These are phyloP conservation scores for Melanogrammus aeglefinus DNA, from an alignment of 2,797 vertebrate genomes.

Conservation along the genomic window DNA sequence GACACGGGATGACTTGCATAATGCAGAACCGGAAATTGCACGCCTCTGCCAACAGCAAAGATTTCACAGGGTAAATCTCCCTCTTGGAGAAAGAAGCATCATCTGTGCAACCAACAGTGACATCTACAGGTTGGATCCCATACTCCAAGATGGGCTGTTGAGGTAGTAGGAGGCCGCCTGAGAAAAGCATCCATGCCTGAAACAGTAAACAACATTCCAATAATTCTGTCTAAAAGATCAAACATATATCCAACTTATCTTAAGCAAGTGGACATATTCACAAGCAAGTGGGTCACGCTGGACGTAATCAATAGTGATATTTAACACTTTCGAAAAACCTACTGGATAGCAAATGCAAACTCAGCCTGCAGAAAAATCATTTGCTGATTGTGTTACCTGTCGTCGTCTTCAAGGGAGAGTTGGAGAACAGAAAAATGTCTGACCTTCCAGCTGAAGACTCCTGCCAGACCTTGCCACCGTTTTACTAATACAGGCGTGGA, in stretches of 20 bases:
- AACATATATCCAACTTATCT: conserved; percentile 9
- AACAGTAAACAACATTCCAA: conserved; percentile 2
- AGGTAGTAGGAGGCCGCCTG: not conserved
- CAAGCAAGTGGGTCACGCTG: conserved; percentile 2
- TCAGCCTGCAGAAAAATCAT: too few relatives aligned
- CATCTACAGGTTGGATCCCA: not conserved
- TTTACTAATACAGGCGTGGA: conserved; percentile 11
- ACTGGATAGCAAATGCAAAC: conserved; percentile 21
- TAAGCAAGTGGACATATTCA: conserved; percentile 11
- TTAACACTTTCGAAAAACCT: not conserved
- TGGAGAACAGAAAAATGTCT: conserved; percentile 15
- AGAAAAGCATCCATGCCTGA: not conserved
- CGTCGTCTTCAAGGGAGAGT: too few relatives aligned
- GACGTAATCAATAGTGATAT: conserved; percentile 21
- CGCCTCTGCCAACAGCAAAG: not conserved
- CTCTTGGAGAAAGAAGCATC: not conserved
- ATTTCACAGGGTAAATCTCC: conserved; percentile 6
- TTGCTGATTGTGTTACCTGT: too few relatives aligned
- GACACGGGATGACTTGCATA: not conserved
- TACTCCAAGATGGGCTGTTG: not conserved
- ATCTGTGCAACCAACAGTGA: not conserved
- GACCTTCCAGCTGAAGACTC: conserved; percentile 8
- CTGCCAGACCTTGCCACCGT: conserved; percentile 14
- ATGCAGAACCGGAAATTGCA: not conserved
- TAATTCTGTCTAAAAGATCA: conserved; percentile 6